Conservation (phyloP, 2,888 invertebrate species). For the Ecdyonurus torrentis region DNA sequence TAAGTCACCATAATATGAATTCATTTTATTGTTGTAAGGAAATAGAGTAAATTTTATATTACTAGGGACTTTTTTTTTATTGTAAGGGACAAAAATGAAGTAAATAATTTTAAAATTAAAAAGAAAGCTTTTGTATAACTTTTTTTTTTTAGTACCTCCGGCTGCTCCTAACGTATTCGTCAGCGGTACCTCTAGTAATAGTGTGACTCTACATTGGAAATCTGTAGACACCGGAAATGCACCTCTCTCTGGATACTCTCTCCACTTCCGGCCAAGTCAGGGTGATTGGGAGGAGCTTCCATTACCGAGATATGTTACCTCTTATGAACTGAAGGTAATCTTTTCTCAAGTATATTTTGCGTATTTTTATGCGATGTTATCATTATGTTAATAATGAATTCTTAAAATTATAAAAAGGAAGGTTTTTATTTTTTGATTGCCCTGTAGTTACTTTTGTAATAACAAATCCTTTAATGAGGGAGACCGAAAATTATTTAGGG, state of each 20-base stretch:
- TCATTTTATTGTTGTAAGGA: no score
- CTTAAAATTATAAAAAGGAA: no score
- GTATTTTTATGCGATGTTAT: not conserved
- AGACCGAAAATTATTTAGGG: no score
- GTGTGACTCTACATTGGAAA: constrained; percentile 58
- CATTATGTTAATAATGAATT: no score
- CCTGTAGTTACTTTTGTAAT: no score
- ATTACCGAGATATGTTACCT: constrained; percentile 44
- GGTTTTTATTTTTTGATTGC: no score
- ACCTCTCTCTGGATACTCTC: constrained; percentile 45
- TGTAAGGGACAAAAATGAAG: no score
- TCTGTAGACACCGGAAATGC: constrained; percentile 51
- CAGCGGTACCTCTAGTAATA: constrained; percentile 56
- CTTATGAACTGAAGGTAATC: constrained; percentile 44
- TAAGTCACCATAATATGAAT: no score
- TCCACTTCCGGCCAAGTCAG: constrained; percentile 45
- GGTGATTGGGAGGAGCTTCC: constrained; percentile 47
- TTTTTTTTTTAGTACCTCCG: constrained; percentile 42
- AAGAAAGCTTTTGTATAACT: not conserved
- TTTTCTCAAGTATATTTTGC: not conserved
- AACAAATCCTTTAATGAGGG: no score
- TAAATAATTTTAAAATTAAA: not conserved
- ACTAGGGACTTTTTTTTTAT: no score
- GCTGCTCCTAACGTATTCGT: constrained; percentile 54
- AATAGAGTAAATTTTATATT: not conserved